Base-by-base conservation (phyloP, 1,140 invertebrate species). In the Micrasema minimum region DNA sequence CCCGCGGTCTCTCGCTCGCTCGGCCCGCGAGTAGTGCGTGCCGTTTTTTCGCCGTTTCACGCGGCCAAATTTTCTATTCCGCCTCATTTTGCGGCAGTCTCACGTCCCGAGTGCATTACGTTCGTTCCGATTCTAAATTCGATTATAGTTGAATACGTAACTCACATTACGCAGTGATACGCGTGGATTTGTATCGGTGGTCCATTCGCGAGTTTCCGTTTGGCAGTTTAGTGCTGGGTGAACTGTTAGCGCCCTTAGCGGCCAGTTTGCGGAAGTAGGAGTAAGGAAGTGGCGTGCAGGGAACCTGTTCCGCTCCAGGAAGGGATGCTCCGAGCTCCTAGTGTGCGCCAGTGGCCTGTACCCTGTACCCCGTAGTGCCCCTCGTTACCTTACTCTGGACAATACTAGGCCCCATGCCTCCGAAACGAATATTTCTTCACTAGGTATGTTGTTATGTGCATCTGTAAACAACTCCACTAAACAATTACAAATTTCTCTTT, bases 81-180 rank as follows among this genome's bases (percentile, higher is more conserved):
- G 57, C 46, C 45, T 62, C 67, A 51, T 69, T 69, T 69, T 51
- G 57, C 38, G 57, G 67, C 67, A 22, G 66, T 57, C 66, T 53
- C 46, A 64, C 67, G 67, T 69, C 67, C 46, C 57, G 67, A 69
- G 67, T 69, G 67, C 67, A 69, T 62, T 69, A 69, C 57, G 43
- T 64, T 26, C 59, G 55, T 59, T 64, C 20, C 20, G 41, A 46
- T 31, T 35, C 43, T 45, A 64, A 64, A 64, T 23, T 48, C 20
- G 23, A 64, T 64, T 46, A 64, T 41, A 45, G 43, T 45, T 46
- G 12, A 31, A 26, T 31, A 45, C 59, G 35, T 46, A 64, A 64
- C 43, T 31, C 18, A 11, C 20, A 31, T 51, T 67, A 62, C 57
- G 57, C 57, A 69, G 67, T 69, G 67, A 50, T 69, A 69, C 55